These are phyloP conservation scores for Manis pentadactyla DNA, from an alignment of 2,797 vertebrate species.

Conservation along the genomic window DNA sequence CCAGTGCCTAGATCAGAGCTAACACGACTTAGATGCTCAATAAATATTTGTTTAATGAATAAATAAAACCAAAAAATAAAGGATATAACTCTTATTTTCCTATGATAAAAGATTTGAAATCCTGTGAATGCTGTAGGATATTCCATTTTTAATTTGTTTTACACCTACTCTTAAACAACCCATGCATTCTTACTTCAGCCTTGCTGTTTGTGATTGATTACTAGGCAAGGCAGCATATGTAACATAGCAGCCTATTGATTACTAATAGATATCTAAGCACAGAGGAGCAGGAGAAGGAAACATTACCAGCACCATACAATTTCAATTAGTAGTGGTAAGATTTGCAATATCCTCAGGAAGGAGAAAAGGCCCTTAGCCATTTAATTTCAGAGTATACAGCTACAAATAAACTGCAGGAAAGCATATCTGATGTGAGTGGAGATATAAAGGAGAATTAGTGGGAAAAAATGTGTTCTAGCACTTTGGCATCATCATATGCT, in stretches of 20 bases:
- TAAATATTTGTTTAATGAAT: not conserved
- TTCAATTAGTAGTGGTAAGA: slow-evolving; percentile 62
- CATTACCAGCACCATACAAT: slow-evolving; percentile 4
- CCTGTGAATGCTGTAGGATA: not conserved
- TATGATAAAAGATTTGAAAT: slow-evolving; percentile 4
- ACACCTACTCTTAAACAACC: not conserved
- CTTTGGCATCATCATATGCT: slow-evolving; percentile 47
- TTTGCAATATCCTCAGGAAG: slow-evolving; percentile 27
- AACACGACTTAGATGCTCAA: not conserved
- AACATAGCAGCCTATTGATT: not conserved
- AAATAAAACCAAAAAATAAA: not conserved
- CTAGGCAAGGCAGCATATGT: not conserved
- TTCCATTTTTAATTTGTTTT: not conserved
- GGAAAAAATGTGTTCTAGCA: slow-evolving; percentile 21
- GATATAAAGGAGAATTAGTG: slow-evolving; percentile 55
- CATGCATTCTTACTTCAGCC: not conserved
- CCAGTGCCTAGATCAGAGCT: not conserved
- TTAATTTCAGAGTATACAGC: slow-evolving; percentile 67
- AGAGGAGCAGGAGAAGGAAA: not conserved
- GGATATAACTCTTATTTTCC: not conserved
- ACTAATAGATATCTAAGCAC: not conserved
- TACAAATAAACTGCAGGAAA: not conserved
- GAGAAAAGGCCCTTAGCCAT: slow-evolving; percentile 60
- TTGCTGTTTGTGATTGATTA: not conserved
- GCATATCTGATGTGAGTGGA: slow-evolving; percentile 29